phyloP scores from a whole-genome alignment of 2,797 vertebrate species.

The Myotis myotis region DNA sequence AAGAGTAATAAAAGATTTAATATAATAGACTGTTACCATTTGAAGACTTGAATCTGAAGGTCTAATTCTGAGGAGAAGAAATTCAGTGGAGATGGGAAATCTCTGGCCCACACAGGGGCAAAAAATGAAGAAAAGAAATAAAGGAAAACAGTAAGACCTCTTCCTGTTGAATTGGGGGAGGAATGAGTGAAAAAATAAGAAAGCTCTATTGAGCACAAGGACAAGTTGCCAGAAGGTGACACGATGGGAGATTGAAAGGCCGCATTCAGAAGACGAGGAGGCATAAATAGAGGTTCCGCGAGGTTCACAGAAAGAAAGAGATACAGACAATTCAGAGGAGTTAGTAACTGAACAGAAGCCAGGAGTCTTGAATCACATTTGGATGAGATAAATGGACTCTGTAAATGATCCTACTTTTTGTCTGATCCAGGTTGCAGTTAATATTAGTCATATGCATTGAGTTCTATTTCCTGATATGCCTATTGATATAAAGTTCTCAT shows the following conservation, averaged over 20 bases:
- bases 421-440: neutral
- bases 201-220: neutral
- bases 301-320: neutral
- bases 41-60: neutral
- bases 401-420: neutral
- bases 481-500: neutral
- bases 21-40: neutral
- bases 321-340: neutral
- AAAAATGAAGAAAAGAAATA: neutral
- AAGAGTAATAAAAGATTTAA: neutral
- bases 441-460: neutral
- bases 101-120: neutral
- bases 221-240: neutral
- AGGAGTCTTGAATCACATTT: neutral
- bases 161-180: neutral
- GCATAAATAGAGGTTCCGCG: neutral
- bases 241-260: neutral
- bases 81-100: neutral
- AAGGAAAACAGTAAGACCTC: neutral
- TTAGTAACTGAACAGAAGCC: neutral
- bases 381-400: neutral
- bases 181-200: neutral
- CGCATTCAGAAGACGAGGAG: neutral
- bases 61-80: neutral
- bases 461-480: neutral